phyloP scores from a whole-genome alignment of 2,113 vertebrate species.

The Indri indri region DNA sequence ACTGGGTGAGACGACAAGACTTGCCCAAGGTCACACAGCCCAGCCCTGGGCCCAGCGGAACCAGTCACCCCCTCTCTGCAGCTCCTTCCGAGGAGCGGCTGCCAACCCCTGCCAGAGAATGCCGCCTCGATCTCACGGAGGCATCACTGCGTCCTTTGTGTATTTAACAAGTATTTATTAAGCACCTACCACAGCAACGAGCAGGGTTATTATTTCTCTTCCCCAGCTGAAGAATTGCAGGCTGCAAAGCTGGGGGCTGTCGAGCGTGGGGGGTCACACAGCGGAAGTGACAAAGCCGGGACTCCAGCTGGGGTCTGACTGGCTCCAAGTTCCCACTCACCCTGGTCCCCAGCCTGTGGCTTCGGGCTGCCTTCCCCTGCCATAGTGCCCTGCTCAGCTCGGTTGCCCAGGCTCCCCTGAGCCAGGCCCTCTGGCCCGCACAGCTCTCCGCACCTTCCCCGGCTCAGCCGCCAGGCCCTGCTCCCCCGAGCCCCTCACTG shows the following conservation, averaged over 20 bases:
- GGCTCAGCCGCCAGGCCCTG: background rate
- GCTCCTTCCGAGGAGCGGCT: background rate
- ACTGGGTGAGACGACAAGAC: background rate
- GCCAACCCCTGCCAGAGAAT: background rate
- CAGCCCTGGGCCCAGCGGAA: background rate
- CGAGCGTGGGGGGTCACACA: background rate
- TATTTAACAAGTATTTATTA: background rate
- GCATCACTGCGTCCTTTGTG: background rate
- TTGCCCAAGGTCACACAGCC: background rate
- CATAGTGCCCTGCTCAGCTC: fast-evolving
- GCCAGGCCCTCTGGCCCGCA: background rate
- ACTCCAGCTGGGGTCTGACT: background rate
- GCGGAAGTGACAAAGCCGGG: background rate
- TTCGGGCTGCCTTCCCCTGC: background rate
- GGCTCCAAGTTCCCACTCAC: background rate
- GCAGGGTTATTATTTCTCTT: background rate
- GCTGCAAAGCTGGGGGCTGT: background rate
- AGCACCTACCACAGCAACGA: background rate
- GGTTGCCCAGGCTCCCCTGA: background rate
- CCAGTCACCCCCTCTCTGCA: background rate
- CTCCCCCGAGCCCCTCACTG: background rate
- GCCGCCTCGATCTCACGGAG: background rate
- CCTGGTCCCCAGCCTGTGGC: background rate
- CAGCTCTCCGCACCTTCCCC: background rate
- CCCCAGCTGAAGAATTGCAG: background rate